These are phyloP conservation scores for Zenarchopterus dispar DNA, from an alignment of 2,797 vertebrate genomes.

Conservation along the genomic window DNA sequence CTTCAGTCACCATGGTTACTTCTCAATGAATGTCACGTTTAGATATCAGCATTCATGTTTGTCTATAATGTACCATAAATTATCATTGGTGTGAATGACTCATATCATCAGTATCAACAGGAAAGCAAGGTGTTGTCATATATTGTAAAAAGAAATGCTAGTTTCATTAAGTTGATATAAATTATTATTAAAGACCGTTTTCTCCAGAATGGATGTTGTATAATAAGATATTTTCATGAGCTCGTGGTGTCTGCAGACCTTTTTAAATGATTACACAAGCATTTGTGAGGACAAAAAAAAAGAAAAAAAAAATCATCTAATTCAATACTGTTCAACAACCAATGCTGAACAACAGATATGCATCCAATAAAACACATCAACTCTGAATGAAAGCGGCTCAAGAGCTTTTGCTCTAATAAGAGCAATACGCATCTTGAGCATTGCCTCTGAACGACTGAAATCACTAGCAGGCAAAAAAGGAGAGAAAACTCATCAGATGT, in stretches of 20 bases:
- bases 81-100: constrained; percentile 23
- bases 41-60: constrained; percentile 27
- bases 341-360: constrained; percentile 9
- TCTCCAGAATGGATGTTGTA: not conserved
- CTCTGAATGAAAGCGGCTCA: constrained; percentile 3
- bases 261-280: constrained; percentile 5
- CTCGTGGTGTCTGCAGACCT: not conserved
- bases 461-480: constrained; percentile 34
- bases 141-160: constrained; percentile 6
- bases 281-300: constrained; percentile 7
- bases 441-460: constrained; percentile 29
- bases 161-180: not conserved
- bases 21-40: constrained; percentile 44
- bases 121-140: constrained; percentile 8
- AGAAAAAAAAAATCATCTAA: constrained; percentile 23
- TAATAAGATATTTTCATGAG: not conserved
- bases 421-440: constrained; percentile 13
- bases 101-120: constrained; percentile 11
- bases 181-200: constrained; percentile 5
- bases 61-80: constrained; percentile 29
- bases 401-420: constrained; percentile 24
- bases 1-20: constrained; percentile 64
- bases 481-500: constrained; percentile 19
- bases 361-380: constrained; percentile 1
- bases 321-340: constrained; percentile 23